A percentile compares a stretch with the other conserved stretches of the same genome.
phyloP scores from a whole-genome alignment of 1,140 invertebrate genomes.

The Centruroides sculpturatus region DNA sequence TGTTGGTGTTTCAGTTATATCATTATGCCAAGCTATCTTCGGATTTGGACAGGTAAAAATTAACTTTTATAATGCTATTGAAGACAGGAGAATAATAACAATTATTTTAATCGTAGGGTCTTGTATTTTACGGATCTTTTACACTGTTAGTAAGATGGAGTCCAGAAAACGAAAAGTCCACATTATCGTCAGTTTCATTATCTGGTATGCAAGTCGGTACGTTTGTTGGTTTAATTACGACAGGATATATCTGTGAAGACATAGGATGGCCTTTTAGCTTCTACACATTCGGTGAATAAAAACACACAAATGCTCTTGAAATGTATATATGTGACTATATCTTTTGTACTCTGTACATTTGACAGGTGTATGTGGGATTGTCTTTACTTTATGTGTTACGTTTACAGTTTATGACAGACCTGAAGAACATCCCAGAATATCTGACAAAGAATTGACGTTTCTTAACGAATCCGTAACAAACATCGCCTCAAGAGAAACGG shows the following conservation, averaged over 20 bases:
- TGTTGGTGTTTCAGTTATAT: constrained; percentile 25
- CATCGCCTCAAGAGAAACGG: no score
- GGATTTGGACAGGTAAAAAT: constrained; percentile 23
- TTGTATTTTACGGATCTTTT: not conserved
- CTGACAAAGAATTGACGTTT: no score
- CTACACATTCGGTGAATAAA: constrained; percentile 9
- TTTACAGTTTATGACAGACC: no score
- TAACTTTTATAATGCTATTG: no score
- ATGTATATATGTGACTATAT: no score
- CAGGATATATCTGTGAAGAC: constrained; percentile 6
- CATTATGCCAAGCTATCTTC: constrained; percentile 27
- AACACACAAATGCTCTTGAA: no score
- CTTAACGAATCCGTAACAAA: no score
- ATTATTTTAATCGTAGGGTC: no score
- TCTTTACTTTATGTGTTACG: no score
- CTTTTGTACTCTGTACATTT: not conserved
- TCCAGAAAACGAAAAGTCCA: not conserved
- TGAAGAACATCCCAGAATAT: no score
- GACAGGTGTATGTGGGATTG: no score
- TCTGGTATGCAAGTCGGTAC: constrained; percentile 3
- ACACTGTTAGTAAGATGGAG: not conserved
- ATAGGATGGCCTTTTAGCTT: constrained; percentile 15
- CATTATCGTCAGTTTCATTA: not conserved
- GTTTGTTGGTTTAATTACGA: constrained; percentile 5
- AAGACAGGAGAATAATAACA: no score